Conservation (phyloP, 2,888 invertebrate species). For the Lasioglossum vierecki region DNA sequence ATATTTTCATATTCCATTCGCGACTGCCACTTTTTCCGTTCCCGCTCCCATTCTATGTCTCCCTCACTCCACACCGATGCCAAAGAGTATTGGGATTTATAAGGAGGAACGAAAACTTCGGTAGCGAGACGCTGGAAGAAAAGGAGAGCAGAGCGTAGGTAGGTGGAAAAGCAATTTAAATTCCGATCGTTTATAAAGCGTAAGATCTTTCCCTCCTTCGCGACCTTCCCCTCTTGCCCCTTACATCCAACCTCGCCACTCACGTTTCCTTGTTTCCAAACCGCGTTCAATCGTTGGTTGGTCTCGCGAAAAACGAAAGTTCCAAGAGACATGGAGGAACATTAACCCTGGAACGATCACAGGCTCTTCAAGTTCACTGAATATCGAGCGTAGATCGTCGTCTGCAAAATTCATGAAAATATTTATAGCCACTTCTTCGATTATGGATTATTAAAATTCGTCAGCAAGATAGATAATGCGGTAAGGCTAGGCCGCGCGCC, state of each 20-base stretch:
- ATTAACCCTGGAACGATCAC: neutral
- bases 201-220: conserved; percentile 65
- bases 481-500: neutral
- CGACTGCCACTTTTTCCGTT: conserved; percentile 64
- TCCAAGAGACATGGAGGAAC: neutral
- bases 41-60: conserved; percentile 20
- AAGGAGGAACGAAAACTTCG: conserved; percentile 74
- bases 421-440: neutral
- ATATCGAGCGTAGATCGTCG: neutral
- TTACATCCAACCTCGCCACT: conserved; percentile 20
- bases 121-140: conserved; percentile 18
- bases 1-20: conserved; percentile 74
- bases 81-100: conserved; percentile 78
- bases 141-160: conserved; percentile 18
- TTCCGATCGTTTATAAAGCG: conserved; percentile 79
- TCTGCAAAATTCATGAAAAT: neutral
- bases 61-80: conserved; percentile 62
- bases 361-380: neutral
- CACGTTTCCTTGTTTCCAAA: conserved; percentile 34
- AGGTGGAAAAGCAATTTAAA: conserved; percentile 78
- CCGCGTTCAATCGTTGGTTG: conserved; percentile 46
- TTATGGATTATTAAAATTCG: neutral
- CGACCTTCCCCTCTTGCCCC: conserved; percentile 16
- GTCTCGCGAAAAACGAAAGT: conserved; percentile 53
- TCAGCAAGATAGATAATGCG: neutral